Evolutionary conservation across 2,888 invertebrate species (phyloP).

Genomic region (Rotaria macrura): DNA sequence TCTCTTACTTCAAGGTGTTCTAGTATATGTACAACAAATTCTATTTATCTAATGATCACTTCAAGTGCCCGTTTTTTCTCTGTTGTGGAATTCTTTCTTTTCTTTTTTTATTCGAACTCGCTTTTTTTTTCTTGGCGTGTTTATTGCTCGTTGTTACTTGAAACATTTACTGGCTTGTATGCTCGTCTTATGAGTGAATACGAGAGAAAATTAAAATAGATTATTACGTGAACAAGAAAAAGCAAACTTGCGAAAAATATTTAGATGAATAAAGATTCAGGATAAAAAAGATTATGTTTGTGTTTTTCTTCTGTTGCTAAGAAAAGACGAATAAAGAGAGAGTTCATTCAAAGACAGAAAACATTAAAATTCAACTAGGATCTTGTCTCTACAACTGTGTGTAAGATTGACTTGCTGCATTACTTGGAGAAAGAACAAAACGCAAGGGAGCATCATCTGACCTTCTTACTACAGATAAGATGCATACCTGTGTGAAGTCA

Average conservation of each 20-base stretch:
- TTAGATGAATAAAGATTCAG: background rate
- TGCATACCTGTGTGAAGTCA: background rate
- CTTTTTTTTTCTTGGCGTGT: background rate
- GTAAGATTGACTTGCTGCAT: no score
- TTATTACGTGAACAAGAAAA: background rate
- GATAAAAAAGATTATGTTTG: background rate
- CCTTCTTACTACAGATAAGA: background rate
- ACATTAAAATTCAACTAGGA: no score
- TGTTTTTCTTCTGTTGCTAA: no score
- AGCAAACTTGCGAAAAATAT: background rate
- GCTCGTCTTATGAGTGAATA: background rate
- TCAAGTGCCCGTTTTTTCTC: background rate
- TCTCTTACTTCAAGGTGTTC: background rate
- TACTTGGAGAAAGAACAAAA: background rate
- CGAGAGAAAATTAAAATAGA: background rate
- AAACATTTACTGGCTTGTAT: background rate
- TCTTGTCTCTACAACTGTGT: no score
- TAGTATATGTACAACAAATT: background rate
- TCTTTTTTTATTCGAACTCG: background rate
- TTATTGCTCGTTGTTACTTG: background rate
- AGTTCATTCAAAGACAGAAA: no score
- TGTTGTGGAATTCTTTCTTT: background rate
- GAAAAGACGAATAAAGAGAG: no score
- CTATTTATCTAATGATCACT: constrained; percentile 4
- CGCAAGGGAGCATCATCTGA: background rate